Base-by-base conservation (phyloP, 23 tunicate species). In the Clavelina lepadiformis region DNA sequence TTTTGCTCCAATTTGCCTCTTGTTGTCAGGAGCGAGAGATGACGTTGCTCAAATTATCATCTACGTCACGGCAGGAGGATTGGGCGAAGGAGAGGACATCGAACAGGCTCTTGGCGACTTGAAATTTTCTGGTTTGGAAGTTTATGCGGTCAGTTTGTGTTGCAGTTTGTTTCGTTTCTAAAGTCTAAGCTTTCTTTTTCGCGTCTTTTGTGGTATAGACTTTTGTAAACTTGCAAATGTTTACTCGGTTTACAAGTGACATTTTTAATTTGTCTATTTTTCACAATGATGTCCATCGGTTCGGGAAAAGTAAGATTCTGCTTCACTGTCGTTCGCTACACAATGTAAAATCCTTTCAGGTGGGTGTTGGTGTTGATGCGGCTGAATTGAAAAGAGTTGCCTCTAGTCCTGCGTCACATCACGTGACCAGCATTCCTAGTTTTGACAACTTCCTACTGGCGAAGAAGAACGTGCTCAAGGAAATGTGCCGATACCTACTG, bases 361-460 rank as follows among this genome's bases (percentile, higher is more conserved):
- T n/a, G n/a, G 82, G 82, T 29, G 51, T 29, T 31, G 19, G 25
- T 45, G 62, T 63, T 24, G 51, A 41, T 35, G 13, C 51, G 13
- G 35, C 65, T 36, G 31, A 65, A 41, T 66, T 76, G 1, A 33
- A 38, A 22, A 20, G 30, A 26, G 66, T 66, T 66, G 82, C 73
- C 29, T 65, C 82, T 23, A 38, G 73, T 3, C 82, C 82, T 3
- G 69, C 75, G 46, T 78, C 84, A 2, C 75, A 78, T 46, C 84
- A 78, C 69, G 62, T 68, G 51, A 78, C 57, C 5, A 47, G 24
- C 15, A 33, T 58, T 5, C 46, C 75, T 3, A 52, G 62, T 38
- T 58, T 49, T 36, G 49, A 36, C n/a, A 38, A 68, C 23, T 55
- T 78, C 20, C 44, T 51, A 1, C 25, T 38, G 21, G 58, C 84